These are phyloP conservation scores for Discoglossus pictus DNA, from an alignment of 2,797 vertebrate genomes.

Conservation along the genomic window DNA sequence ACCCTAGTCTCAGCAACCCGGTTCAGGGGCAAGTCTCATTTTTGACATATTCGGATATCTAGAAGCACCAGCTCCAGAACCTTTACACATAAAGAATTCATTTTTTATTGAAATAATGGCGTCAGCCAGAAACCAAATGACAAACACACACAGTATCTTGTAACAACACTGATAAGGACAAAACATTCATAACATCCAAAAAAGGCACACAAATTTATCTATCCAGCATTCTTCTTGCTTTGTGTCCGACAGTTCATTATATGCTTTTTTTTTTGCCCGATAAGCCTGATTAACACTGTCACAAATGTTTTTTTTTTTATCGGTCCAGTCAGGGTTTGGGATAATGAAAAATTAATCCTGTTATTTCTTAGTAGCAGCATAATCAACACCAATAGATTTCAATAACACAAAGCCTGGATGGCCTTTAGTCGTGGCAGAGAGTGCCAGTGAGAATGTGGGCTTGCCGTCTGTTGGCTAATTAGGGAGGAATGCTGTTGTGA, in stretches of 20 bases:
- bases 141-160: slow-evolving; percentile 27
- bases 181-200: slow-evolving; percentile 38
- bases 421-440: accelerated
- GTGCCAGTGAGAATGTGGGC: not conserved
- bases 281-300: slow-evolving; percentile 37
- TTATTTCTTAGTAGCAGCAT: slow-evolving; percentile 35
- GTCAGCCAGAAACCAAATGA: slow-evolving; percentile 30
- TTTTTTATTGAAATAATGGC: slow-evolving; percentile 44
- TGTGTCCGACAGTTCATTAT: slow-evolving; percentile 6
- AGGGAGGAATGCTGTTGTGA: slow-evolving; percentile 61
- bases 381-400: not conserved
- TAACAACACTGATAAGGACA: slow-evolving; percentile 34
- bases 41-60: too few species aligned
- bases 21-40: too few species aligned
- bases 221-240: too few species aligned
- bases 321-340: not conserved
- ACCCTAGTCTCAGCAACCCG: too few species aligned
- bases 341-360: slow-evolving; percentile 3
- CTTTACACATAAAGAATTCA: slow-evolving; percentile 6
- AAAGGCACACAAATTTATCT: slow-evolving; percentile 30
- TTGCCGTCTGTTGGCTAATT: not conserved
- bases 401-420: slow-evolving; percentile 9
- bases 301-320: slow-evolving; percentile 19
- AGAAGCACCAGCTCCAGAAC: not conserved
- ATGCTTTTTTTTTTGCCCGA: slow-evolving; percentile 3